Base-by-base conservation (phyloP, 1,140 invertebrate genomes). In the Brachystomella parvula region DNA sequence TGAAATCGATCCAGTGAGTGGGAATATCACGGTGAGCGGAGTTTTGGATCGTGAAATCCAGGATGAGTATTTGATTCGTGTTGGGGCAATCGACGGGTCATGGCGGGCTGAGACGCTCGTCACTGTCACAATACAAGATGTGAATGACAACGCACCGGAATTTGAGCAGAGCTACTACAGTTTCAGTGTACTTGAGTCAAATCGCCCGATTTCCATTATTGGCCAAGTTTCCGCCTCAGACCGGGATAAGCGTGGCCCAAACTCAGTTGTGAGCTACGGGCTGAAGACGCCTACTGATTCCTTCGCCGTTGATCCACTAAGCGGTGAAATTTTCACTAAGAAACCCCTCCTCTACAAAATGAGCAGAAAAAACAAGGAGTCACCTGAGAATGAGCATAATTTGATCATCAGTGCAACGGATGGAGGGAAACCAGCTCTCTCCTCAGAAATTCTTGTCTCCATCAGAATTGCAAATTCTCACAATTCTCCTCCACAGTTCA, bases 71-170 rank as follows among this genome's bases (percentile, higher is more conserved):
- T 79, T 92, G 29, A 75, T 95, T 0, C 93, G 92, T 79, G 89
- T 94, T 3, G 83, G 85, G 0, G 92, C 89, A 1, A 86, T 87
- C 0, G 92, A 96, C 78, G 90, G 90, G 0, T 89, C 91, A 3
- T 95, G 92, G 92, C 82, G 85, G 67, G 83, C 88, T 0, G 90
- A 92, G 77, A 95, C 92, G 1, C 87, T 90, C 0, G 76, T 96
- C 0, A 94, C 92, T 0, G 91, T 96, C 28, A 92, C 90, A 1
- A 90, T 96, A 63, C 90, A 94, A 78, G 94, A 96, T 80, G 89
- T 93, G 72, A 96, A 96, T 77, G 94, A 96, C 76, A 95, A 67
- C 56, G 85, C 90, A 0, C 94, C 94, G 0, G 88, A 91, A 78
- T 96, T 95, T 75, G 89, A 92, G 71, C 84, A 90, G 74, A 86